phyloP scores from a whole-genome alignment of 2,888 invertebrate species.

The Lasius fuliginosus region DNA sequence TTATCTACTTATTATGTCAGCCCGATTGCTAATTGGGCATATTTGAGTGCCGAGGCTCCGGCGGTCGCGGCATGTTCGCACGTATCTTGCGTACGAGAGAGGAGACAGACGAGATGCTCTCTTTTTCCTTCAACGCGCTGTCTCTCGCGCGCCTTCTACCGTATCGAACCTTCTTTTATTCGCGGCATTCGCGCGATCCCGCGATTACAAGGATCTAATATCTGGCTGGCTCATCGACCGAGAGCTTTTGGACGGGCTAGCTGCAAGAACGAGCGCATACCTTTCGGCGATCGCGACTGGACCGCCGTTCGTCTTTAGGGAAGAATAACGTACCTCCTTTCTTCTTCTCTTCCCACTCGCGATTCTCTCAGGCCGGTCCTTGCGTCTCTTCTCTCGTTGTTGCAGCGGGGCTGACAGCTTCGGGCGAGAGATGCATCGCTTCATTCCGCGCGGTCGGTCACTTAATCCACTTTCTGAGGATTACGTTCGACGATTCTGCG shows the following conservation, averaged over 20 bases:
- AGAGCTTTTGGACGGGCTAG: slow-evolving; percentile 32
- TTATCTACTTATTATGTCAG: slow-evolving; percentile 86
- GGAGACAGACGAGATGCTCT: slow-evolving; percentile 24
- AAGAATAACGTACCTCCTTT: slow-evolving; percentile 60
- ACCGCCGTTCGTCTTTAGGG: slow-evolving; percentile 78
- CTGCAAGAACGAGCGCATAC: slow-evolving; percentile 83
- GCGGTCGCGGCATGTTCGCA: slow-evolving; percentile 78
- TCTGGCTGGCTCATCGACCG: slow-evolving; percentile 59
- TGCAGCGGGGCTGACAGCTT: slow-evolving; percentile 53
- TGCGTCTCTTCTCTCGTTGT: slow-evolving; percentile 61
- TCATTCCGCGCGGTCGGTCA: slow-evolving; percentile 77
- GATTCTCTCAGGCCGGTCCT: slow-evolving; percentile 29
- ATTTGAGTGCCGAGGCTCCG: slow-evolving; percentile 77
- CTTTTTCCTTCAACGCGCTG: slow-evolving; percentile 23
- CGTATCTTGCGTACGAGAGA: slow-evolving; percentile 74
- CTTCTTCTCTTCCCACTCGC: slow-evolving; percentile 41
- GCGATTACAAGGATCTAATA: slow-evolving; percentile 75
- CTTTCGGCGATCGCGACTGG: slow-evolving; percentile 78
- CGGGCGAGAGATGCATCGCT: slow-evolving; percentile 81
- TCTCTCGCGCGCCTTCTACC: slow-evolving; percentile 51
- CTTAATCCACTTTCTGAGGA: slow-evolving; percentile 63
- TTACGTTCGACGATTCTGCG: slow-evolving; percentile 43
- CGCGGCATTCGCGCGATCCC: slow-evolving; percentile 70
- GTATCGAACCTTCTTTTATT: slow-evolving; percentile 46
- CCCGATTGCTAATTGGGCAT: slow-evolving; percentile 83